A percentile compares a stretch with the other conserved stretches of the same genome.
phyloP scores from a whole-genome alignment of 92 coral and sea anemone genomes.

The Phymanthus crucifer region DNA sequence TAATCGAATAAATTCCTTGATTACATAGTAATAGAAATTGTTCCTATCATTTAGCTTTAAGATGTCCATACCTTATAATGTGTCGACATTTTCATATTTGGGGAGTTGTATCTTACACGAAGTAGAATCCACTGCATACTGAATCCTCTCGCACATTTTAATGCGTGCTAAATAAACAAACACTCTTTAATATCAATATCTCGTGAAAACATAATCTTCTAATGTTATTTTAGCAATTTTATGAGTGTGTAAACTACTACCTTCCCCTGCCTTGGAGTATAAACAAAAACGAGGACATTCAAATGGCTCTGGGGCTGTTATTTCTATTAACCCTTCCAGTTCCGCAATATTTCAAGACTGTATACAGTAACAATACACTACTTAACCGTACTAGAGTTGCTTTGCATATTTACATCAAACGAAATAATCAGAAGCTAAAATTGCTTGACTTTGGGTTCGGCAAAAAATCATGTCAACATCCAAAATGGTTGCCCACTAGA shows the following conservation, averaged over 20 bases:
- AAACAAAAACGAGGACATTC: background rate
- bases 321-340: background rate
- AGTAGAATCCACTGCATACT: too few relatives aligned
- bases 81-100: too few relatives aligned
- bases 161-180: background rate
- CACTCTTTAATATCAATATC: background rate
- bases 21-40: background rate
- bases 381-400: background rate
- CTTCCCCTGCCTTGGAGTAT: background rate
- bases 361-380: background rate
- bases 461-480: background rate
- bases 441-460: background rate
- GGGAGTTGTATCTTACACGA: too few relatives aligned
- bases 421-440: background rate
- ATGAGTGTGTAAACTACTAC: background rate
- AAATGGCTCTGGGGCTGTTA: background rate
- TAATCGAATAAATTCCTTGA: background rate
- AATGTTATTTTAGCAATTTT: background rate
- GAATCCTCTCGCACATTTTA: background rate
- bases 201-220: background rate
- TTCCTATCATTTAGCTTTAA: too few relatives aligned
- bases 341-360: background rate
- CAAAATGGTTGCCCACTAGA: background rate
- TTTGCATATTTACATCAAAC: conserved; percentile 2
- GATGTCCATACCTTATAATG: too few relatives aligned